Evolutionary conservation across 2,888 invertebrate genomes (phyloP), one percentile per base, ranked within the genome.

Genomic region (Cylloceria caligata): DNA sequence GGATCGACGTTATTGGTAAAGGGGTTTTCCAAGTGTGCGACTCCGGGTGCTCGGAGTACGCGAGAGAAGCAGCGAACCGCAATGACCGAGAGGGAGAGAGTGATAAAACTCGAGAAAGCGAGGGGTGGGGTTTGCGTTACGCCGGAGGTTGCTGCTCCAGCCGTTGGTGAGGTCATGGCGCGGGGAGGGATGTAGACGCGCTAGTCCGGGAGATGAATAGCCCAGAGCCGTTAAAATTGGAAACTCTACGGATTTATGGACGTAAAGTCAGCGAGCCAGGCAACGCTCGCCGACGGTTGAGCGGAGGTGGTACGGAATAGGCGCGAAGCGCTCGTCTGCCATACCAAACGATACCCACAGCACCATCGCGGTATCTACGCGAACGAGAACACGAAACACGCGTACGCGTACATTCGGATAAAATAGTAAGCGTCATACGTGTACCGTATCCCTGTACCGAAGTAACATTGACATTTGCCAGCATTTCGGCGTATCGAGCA

Each of bases 161-260:
- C 21, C 24, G 71, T 16, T 30, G 49, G 55, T 57, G 34, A 47
- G 36, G 60, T 27, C 39, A 30, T 27, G 45, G 60, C 16, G 36
- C 65, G 9, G 9, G 39, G 77, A 19, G 49, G 62, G 67, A 75
- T 67, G 69, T 68, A 75, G 78, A 75, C 65, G 72, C 72, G 67
- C 75, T 72, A 68, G 62, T 76, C 69, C 62, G 67, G 62, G 78
- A 86, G 86, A 88, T 86, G 87, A 87, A 88, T 86, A 86, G 84
- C 84, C 84, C 75, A 77, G 80, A 79, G 84, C 83, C 80, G 87
- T 87, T 87, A 84, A 87, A 87, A 87, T 88, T 87, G 87, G 87
- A 87, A 87, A 86, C 82, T 83, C 83, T 72, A 67, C 85, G 86
- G 85, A 88, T 87, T 88, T 86, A 87, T 87, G 85, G 81, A 81